Percentiles rank a stretch among this genome's conserved stretches.
These are phyloP conservation scores for Formica aserva DNA, from an alignment of 2,888 invertebrate genomes.

Conservation along the genomic window DNA sequence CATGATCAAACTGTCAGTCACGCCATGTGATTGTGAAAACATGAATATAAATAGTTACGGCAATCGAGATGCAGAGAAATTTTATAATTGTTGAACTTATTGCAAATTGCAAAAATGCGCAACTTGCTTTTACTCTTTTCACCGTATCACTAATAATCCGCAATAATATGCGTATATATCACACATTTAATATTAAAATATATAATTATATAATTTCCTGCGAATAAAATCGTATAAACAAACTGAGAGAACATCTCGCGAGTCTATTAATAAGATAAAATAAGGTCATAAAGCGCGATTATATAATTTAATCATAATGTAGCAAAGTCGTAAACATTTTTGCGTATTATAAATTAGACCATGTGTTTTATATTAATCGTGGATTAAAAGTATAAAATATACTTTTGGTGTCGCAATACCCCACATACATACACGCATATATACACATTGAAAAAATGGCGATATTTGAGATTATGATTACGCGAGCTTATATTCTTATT, in stretches of 20 bases:
- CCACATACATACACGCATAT: background rate
- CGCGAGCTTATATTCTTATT: background rate
- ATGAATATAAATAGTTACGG: background rate
- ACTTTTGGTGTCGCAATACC: background rate
- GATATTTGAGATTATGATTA: conserved; percentile 23
- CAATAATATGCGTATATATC: background rate
- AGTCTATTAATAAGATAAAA: conserved; percentile 52
- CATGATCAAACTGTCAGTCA: background rate
- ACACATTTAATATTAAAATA: background rate
- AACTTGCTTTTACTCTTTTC: background rate
- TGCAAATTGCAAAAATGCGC: background rate
- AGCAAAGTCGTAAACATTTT: conserved; percentile 2
- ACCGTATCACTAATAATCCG: background rate
- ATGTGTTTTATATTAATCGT: no score
- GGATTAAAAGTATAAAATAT: background rate
- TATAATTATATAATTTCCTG: background rate
- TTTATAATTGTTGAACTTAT: background rate
- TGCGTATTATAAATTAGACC: no score
- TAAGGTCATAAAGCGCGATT: conserved; percentile 23
- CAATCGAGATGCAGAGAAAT: background rate
- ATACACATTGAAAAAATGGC: background rate
- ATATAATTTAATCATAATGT: conserved; percentile 47
- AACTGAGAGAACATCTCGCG: background rate
- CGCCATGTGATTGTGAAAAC: background rate
- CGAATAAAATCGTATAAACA: background rate